These are phyloP conservation scores for Pomacea maculata DNA, from an alignment of 1,140 invertebrate genomes.

Conservation along the genomic window DNA sequence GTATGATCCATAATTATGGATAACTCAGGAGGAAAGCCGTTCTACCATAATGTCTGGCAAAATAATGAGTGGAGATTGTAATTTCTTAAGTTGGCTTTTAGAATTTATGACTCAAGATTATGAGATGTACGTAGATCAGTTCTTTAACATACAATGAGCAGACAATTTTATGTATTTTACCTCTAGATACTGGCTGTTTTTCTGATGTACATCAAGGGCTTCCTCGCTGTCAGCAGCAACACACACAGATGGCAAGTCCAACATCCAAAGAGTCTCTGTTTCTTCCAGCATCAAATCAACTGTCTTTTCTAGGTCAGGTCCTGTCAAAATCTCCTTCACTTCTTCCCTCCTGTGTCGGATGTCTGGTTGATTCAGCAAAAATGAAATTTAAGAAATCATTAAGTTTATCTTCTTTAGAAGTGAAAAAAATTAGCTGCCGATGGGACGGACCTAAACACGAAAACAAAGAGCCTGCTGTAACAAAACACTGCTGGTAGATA, in stretches of 20 bases:
- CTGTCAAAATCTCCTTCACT: constrained; percentile 52
- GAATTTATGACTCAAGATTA: not conserved
- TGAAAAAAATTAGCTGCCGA: too few species aligned
- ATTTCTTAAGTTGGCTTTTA: not conserved
- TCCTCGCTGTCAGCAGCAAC: constrained; percentile 59
- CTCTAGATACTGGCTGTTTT: constrained; percentile 58
- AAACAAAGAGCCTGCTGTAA: too few species aligned
- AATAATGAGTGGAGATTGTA: not conserved
- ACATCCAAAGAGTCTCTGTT: constrained; percentile 62
- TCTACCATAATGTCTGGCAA: too few species aligned
- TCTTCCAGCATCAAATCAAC: constrained; percentile 59
- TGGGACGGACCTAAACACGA: too few species aligned
- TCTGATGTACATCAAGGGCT: constrained; percentile 44
- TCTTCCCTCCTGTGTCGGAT: constrained; percentile 56
- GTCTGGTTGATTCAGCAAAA: constrained; percentile 24
- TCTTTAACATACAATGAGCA: too few species aligned
- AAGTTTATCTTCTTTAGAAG: too few species aligned
- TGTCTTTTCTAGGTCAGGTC: constrained; percentile 53
- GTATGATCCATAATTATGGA: too few species aligned
- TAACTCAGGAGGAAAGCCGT: too few species aligned
- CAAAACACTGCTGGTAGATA: too few species aligned
- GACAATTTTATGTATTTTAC: constrained; percentile 31
- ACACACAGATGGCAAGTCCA: constrained; percentile 59
- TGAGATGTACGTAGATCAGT: not conserved
- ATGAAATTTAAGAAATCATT: too few species aligned